These are phyloP conservation scores for Apoda limacodes DNA, from an alignment of 2,888 invertebrate species.

Conservation along the genomic window DNA sequence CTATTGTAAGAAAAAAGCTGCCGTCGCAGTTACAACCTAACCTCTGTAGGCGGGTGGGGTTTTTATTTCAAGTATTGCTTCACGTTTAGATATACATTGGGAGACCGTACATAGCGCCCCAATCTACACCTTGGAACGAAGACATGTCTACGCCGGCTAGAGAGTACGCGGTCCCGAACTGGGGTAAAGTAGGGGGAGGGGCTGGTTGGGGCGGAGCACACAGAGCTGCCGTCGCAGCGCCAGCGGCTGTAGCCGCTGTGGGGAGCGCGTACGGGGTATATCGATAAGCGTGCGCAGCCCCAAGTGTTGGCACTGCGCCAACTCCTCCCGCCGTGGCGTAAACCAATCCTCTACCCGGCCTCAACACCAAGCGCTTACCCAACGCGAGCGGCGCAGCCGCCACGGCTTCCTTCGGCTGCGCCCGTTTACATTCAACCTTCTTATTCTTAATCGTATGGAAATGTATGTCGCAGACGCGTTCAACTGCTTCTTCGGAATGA, in stretches of 20 bases:
- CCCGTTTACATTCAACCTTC: constrained; percentile 91
- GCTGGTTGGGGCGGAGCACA: constrained; percentile 67
- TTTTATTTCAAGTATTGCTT: constrained; percentile 10
- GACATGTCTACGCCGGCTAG: constrained; percentile 93
- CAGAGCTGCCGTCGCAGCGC: constrained; percentile 37
- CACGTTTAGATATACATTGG: constrained; percentile 86
- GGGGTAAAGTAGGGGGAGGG: constrained; percentile 71
- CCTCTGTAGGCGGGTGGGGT: constrained; percentile 34
- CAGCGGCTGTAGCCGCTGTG: constrained; percentile 67
- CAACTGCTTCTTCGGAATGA: constrained; percentile 91
- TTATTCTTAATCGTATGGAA: constrained; percentile 94
- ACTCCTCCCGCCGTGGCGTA: constrained; percentile 69
- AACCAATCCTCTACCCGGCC: constrained; percentile 74
- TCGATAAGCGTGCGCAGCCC: constrained; percentile 27
- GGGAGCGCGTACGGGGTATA: constrained; percentile 56
- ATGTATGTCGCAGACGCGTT: constrained; percentile 93
- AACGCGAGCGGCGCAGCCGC: constrained; percentile 74
- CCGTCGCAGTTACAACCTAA: constrained; percentile 27
- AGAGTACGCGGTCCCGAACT: constrained; percentile 80
- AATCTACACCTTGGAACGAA: constrained; percentile 91
- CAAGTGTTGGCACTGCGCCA: constrained; percentile 43
- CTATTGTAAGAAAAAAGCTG: constrained; percentile 24
- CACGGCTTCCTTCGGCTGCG: constrained; percentile 91
- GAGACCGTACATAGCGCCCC: constrained; percentile 92
- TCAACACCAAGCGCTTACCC: constrained; percentile 79